Base-by-base conservation (phyloP, 2,113 vertebrate species). In the Sardina pilchardus region DNA sequence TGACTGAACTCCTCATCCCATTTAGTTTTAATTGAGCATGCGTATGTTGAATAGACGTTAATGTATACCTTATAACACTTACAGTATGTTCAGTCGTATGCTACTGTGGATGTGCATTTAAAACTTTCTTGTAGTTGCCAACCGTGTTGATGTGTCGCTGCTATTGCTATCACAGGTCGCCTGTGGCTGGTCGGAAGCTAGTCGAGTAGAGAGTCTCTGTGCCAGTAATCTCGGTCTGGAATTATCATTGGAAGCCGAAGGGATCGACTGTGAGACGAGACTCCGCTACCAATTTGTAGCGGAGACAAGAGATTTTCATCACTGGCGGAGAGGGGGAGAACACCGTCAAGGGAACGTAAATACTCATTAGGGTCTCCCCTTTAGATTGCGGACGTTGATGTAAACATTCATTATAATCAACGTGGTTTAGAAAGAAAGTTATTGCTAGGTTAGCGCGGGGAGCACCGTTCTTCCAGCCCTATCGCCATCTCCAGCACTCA, bases 401-500 rank as follows among this genome's bases (percentile, higher is more conserved):
- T 71, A 71, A 71, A 34, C n/a, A 71, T 71, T 71, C 8, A 71
- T 71, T 71, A 26, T 9, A 30, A 71, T 71, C 30, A 71, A 34
- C 63, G 63, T 71, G 63, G 63, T 71, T 59, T 30, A 71, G 26
- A 34, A 63, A 63, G 59, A 63, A 71, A 71, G 63, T 71, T 71
- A 71, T 14, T 34, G 63, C 63, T 71, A 86, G 85, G 53, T 63
- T 85, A 63, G 82, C 56, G 83, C 26, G 85, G 84, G 85, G 87
- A 85, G 16, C 89, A 85, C 83, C 86, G 71, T 88, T 47, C 92
- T 91, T 91, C 91, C 88, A 91, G 92, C 91, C 82, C 83, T 90
- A 67, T 86, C 91, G 71, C 87, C 93, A 89, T 92, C 93, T 93
- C 92, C 81, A 83, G 88, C 90, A 83, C 89, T 88, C 90, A 90